Conservation (phyloP, 1,140 invertebrate species). For the Formica selysi region DNA sequence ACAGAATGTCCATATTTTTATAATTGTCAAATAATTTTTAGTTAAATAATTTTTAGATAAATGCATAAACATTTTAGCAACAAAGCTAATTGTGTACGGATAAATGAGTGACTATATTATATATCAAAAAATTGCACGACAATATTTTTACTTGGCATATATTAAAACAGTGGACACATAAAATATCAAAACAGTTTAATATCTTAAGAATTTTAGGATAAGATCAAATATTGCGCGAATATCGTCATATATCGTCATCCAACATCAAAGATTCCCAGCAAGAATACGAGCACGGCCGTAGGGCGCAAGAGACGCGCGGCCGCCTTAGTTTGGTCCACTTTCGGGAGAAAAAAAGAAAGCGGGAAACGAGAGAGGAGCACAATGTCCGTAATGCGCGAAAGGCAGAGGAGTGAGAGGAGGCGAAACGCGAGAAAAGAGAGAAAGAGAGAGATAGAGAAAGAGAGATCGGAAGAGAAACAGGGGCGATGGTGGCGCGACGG, state of each 20-base stretch:
- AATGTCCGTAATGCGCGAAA: constrained; percentile 35
- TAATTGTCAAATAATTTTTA: not conserved
- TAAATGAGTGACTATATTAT: not conserved
- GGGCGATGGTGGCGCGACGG: constrained; percentile 52
- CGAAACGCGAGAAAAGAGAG: constrained; percentile 50
- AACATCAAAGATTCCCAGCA: constrained; percentile 1
- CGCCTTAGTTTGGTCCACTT: constrained; percentile 59
- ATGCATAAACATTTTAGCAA: not conserved
- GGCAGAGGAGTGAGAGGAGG: constrained; percentile 18
- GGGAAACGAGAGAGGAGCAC: constrained; percentile 14
- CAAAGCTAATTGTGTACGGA: not conserved
- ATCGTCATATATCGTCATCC: constrained; percentile 22
- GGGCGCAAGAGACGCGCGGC: constrained; percentile 41
- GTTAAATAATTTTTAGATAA: not conserved
- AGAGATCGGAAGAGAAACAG: constrained; percentile 64
- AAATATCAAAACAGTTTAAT: not conserved
- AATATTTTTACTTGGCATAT: not conserved
- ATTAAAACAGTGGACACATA: not conserved
- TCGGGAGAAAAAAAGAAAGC: constrained; percentile 50
- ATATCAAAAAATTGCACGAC: not conserved
- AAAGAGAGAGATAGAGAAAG: constrained; percentile 3
- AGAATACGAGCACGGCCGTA: constrained; percentile 16
- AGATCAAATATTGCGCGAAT: constrained; percentile 6
- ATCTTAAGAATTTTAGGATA: not conserved
- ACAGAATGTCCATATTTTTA: not conserved